Base-by-base conservation (phyloP, 2,888 invertebrate genomes). In the Cephonodes hylas region DNA sequence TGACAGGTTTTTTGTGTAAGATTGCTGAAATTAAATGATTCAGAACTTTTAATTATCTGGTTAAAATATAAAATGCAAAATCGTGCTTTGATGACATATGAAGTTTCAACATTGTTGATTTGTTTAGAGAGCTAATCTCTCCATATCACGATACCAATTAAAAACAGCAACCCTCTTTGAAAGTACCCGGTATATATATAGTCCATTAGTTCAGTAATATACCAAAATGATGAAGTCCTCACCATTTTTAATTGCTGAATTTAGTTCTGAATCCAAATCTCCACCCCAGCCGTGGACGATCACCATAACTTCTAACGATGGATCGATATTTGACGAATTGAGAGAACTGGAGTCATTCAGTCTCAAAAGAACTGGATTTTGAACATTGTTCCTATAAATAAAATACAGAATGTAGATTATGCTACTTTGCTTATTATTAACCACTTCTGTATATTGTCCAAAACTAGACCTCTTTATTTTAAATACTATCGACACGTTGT, bases 1-100 rank as follows among this genome's bases (percentile, higher is more conserved):
- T 89, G 0, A 72, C 72, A 42, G 87, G 83, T 1, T 63, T 65
- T 18, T 69, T 78, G 7, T 8, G 3, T 0, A 86, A 72, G 63
- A 72, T 82, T 3, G 83, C 86, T 86, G 70, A 18, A 44, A 44
- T 1, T 18, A 2, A 3, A 44, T 13, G 34, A 34, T 10, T 34
- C 10, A 3, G 34, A 1, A 34, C 8, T 10, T 31, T n/a, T n/a
- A n/a, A n/a, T 34, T 3, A 10, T 10, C 6, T 13, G 1, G 13
- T 31, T 8, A 8, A 8, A 31, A 31, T 31, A 31, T 31, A 31
- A n/a, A n/a, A n/a, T n/a, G n/a, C n/a, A n/a, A n/a, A n/a, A n/a
- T n/a, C n/a, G n/a, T n/a, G n/a, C n/a, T n/a, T n/a, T n/a, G n/a
- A n/a, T n/a, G n/a, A n/a, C n/a, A n/a, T n/a, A n/a, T n/a, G n/a